A percentile compares a stretch with the other conserved stretches of the same genome.
These are phyloP conservation scores for Stenurella melanura DNA, from an alignment of 2,888 invertebrate genomes.

Conservation along the genomic window DNA sequence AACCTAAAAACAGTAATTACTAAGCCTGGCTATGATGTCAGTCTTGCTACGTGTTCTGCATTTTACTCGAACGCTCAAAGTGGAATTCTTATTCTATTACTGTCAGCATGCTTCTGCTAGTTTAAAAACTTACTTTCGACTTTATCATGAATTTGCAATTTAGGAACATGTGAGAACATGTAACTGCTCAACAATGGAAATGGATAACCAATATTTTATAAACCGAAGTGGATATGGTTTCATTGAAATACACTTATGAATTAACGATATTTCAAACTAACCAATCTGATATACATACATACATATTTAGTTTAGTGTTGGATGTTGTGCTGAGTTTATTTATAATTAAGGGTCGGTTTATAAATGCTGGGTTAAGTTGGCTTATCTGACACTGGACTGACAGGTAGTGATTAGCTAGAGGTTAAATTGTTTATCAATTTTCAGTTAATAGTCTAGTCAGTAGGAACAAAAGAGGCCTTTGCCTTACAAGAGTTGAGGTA, in stretches of 20 bases:
- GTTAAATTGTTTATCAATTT: no score
- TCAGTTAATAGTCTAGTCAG: no score
- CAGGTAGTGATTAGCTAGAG: no score
- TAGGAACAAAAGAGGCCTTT: no score
- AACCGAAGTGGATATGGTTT: not conserved
- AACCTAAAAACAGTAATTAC: slow-evolving; percentile 65
- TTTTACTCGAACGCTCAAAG: not conserved
- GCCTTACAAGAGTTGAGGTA: no score
- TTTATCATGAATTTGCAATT: slow-evolving; percentile 1
- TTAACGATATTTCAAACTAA: no score
- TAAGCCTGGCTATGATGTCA: slow-evolving; percentile 58
- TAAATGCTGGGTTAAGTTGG: no score
- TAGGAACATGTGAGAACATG: not conserved
- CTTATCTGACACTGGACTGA: no score
- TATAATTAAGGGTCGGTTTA: no score
- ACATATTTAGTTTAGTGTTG: no score
- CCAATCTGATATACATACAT: no score
- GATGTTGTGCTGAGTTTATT: no score
- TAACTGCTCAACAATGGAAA: not conserved
- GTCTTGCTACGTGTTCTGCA: slow-evolving; percentile 36
- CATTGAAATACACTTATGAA: not conserved
- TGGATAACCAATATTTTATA: not conserved
- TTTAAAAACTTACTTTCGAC: not conserved
- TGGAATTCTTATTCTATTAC: slow-evolving; percentile 1
- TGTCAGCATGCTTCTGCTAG: not conserved